Evolutionary conservation across 2,888 invertebrate genomes (phyloP).

Genomic region (Apamea epomidion): DNA sequence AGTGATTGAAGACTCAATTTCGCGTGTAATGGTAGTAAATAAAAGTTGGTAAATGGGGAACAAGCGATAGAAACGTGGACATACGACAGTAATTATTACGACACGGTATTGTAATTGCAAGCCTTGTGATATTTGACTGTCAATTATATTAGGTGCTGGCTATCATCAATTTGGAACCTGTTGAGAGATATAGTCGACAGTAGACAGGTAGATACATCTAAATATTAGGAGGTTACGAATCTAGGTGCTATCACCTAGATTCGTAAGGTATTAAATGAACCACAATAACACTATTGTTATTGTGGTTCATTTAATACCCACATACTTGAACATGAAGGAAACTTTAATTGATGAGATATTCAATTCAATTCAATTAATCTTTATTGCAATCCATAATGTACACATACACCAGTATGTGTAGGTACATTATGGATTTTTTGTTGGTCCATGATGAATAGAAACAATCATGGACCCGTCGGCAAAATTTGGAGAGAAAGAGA

Average conservation of each 20-base stretch:
- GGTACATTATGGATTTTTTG: no score
- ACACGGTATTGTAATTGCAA: constrained; percentile 74
- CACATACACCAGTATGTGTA: not conserved
- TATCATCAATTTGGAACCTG: constrained; percentile 63
- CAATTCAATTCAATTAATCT: no score
- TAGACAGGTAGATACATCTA: constrained; percentile 32
- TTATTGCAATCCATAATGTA: not conserved
- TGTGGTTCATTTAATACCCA: not conserved
- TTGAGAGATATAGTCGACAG: constrained; percentile 22
- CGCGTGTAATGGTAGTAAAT: not conserved
- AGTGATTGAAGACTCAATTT: constrained; percentile 43
- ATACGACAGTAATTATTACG: constrained; percentile 74
- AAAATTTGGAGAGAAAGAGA: not conserved
- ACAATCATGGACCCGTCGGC: not conserved
- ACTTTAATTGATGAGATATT: not conserved
- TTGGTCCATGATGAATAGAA: no score
- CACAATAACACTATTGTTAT: not conserved
- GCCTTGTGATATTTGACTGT: constrained; percentile 66
- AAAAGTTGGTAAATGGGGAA: constrained; percentile 44
- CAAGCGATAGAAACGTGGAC: constrained; percentile 71
- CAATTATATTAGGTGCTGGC: constrained; percentile 68
- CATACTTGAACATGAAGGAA: not conserved
- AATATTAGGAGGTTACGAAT: constrained; percentile 46
- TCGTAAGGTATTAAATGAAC: no score
- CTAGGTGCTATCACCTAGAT: not conserved